Conservation (phyloP, 1,140 invertebrate genomes). For the Acarapis woodi region DNA sequence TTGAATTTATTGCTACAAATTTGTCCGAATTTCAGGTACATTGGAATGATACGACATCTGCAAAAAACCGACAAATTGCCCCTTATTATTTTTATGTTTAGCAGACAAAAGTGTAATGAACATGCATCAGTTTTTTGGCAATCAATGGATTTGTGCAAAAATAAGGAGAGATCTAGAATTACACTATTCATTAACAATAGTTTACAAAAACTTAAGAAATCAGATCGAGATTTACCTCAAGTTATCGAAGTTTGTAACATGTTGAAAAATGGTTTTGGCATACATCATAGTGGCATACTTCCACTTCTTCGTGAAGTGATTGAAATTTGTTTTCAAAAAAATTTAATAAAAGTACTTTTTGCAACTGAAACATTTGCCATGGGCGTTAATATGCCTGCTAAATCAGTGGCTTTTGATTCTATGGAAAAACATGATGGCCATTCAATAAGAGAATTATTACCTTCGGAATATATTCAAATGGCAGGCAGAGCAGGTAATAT, state of each 20-base stretch:
- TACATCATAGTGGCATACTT: slow-evolving; percentile 89
- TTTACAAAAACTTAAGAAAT: slow-evolving; percentile 45
- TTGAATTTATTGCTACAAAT: no score
- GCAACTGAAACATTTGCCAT: slow-evolving; percentile 97
- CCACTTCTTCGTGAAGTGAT: slow-evolving; percentile 93
- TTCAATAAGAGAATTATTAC: slow-evolving; percentile 36
- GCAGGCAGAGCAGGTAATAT: slow-evolving; percentile 89
- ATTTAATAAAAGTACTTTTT: slow-evolving; percentile 70
- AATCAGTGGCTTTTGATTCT: slow-evolving; percentile 81
- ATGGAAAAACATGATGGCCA: slow-evolving; percentile 68
- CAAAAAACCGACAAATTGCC: slow-evolving; percentile 52
- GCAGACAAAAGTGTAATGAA: slow-evolving; percentile 52
- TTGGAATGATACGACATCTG: slow-evolving; percentile 46
- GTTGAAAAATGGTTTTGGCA: slow-evolving; percentile 60
- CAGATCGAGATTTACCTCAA: slow-evolving; percentile 63
- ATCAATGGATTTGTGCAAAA: slow-evolving; percentile 46
- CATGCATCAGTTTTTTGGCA: slow-evolving; percentile 29
- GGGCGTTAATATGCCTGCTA: slow-evolving; percentile 95
- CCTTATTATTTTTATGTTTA: slow-evolving; percentile 76
- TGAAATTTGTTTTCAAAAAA: slow-evolving; percentile 76
- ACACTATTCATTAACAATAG: slow-evolving; percentile 51
- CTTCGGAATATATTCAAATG: slow-evolving; percentile 92
- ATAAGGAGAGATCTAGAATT: slow-evolving; percentile 49
- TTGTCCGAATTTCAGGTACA: slow-evolving; percentile 36
- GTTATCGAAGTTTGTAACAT: slow-evolving; percentile 38